Base-by-base conservation (phyloP, 2,888 invertebrate species). In the Arctia plantaginis region DNA sequence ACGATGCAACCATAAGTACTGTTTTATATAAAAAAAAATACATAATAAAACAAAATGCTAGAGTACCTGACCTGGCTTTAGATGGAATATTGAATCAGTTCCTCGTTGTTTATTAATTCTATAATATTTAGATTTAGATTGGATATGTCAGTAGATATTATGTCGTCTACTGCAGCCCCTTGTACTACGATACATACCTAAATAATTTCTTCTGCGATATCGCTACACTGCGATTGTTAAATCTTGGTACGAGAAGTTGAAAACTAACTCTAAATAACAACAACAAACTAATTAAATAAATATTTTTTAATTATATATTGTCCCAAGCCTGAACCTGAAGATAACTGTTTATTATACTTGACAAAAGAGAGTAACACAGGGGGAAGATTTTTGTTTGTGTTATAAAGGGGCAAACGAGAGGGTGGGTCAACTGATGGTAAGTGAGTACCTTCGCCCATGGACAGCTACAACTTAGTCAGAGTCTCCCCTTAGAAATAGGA, bases 91-190 rank as follows among this genome's bases (percentile, higher is more conserved):
- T 68, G 68, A 67, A 67, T 74, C 51, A 23, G 65, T 69, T 69
- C 59, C 67, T 18, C 15, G 67, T 62, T 76, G 76, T 71, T 69
- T 75, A 73, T 81, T 71, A 73, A 79, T 73, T 64, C 72, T 77
- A 86, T 86, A 86, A 81, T 85, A 87, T 87, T 87, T 82, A 84
- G 81, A 87, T 86, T 86, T 82, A 76, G 79, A 78, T 59, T 75
- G 73, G 76, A 82, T 75, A 76, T 85, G 77, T 80, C 84, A 85
- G 76, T 84, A n/a, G n/a, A n/a, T 80, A 80, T 83, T 85, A 79
- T 80, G 67, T 76, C 73, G 79, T 83, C 82, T 82, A 83, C 80
- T 82, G 82, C 77, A 80, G 71, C 66, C 72, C 62, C 59, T 47
- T 1, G 73, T 79, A 80, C 81, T 69, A 71, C 39, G 73, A 66